These are phyloP conservation scores for Clivina fossor DNA, from an alignment of 2,888 invertebrate genomes.

Conservation along the genomic window DNA sequence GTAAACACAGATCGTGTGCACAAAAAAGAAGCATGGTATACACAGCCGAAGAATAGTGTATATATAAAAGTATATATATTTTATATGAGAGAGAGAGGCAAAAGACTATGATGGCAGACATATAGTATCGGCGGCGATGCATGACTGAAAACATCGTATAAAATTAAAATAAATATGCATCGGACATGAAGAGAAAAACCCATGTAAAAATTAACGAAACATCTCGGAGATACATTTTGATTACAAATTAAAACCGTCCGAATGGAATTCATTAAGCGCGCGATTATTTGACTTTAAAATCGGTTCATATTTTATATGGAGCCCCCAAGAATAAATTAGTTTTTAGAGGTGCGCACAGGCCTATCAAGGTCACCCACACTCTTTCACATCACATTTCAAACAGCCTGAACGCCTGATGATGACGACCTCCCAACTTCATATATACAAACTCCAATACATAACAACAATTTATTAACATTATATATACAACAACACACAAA, in stretches of 20 bases:
- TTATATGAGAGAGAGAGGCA: no score
- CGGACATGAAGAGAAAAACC: conserved; percentile 33
- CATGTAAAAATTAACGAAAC: conserved; percentile 35
- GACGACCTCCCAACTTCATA: no score
- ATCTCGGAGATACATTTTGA: conserved; percentile 34
- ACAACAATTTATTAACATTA: no score
- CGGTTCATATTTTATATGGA: conserved; percentile 28
- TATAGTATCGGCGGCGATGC: conserved; percentile 25
- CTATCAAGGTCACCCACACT: no score
- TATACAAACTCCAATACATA: no score
- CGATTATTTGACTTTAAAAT: conserved; percentile 32
- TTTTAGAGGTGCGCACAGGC: conserved; percentile 11
- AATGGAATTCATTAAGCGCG: conserved; percentile 21
- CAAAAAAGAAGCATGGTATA: conserved; percentile 16
- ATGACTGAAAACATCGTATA: conserved; percentile 33
- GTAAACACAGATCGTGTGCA: conserved; percentile 21
- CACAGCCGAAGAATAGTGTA: neutral
- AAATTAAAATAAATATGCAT: conserved; percentile 35
- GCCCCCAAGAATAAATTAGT: conserved; percentile 22
- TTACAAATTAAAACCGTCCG: conserved; percentile 31
- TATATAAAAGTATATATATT: no score
- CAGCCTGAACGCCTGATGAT: no score
- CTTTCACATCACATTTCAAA: no score
- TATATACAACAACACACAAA: no score
- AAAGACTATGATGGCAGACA: no score